Percentiles rank a stretch among this genome's conserved stretches.
These are phyloP conservation scores for Microtus ochrogaster DNA, from an alignment of 2,113 vertebrate genomes.

Conservation along the genomic window DNA sequence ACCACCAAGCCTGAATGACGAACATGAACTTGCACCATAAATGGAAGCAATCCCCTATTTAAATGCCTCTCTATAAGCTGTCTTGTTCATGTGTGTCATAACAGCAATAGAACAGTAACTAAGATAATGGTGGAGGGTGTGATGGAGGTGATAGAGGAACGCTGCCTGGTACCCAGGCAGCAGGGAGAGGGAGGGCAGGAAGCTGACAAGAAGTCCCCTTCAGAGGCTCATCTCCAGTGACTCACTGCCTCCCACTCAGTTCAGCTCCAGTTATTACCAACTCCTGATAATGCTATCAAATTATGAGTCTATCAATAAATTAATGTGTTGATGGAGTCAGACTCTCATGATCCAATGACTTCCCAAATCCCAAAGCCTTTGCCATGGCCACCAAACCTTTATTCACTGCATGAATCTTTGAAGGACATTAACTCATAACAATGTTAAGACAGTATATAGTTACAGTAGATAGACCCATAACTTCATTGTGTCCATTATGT, in stretches of 20 bases:
- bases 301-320: neutral
- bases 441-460: neutral
- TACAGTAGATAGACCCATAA: neutral
- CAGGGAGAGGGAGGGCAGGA: neutral
- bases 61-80: neutral
- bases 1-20: neutral
- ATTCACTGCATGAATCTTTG: neutral
- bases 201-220: neutral
- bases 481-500: slow-evolving; percentile 22
- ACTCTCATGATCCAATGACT: neutral
- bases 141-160: neutral
- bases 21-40: neutral
- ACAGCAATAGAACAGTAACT: neutral
- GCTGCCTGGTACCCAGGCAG: neutral
- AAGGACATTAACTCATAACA: neutral
- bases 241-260: neutral
- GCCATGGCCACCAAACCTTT: neutral
- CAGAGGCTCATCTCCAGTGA: neutral
- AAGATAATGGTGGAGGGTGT: too few species aligned
- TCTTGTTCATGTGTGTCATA: neutral
- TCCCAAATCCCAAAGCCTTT: neutral
- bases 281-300: neutral
- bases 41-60: neutral
- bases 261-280: neutral
- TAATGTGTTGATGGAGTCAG: neutral